phyloP scores from a whole-genome alignment of 2,113 vertebrate genomes.

The zebrafish (Danio rerio) region GRCz12tu NC_133188.1:6785501-6786000 shows the following conservation, averaged over 20 bases:
- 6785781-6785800: slow-evolving; percentile 15
- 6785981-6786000: too few species aligned
- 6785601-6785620: slow-evolving; percentile 7
- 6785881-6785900: not conserved
- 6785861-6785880: not conserved
- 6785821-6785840: not conserved
- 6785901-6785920: not conserved
- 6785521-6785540: not conserved
- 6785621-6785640: not conserved
- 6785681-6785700: slow-evolving; percentile 30
- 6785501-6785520: not conserved
- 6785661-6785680: slow-evolving; percentile 19
- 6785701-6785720: slow-evolving; percentile 26
- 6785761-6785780: not conserved
- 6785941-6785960: too few species aligned
- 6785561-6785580: not conserved
- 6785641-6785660: slow-evolving; percentile 28
- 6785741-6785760: slow-evolving; percentile 25
- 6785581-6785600: not conserved
- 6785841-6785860: slow-evolving; percentile 10
- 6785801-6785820: slow-evolving; percentile 12
- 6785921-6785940: too few species aligned
- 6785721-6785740: not conserved
- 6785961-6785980: too few species aligned
- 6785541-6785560: not conserved